Evolutionary conservation across 1,140 invertebrate species (phyloP).

Genomic region (Calliopsis andreniformis): DNA sequence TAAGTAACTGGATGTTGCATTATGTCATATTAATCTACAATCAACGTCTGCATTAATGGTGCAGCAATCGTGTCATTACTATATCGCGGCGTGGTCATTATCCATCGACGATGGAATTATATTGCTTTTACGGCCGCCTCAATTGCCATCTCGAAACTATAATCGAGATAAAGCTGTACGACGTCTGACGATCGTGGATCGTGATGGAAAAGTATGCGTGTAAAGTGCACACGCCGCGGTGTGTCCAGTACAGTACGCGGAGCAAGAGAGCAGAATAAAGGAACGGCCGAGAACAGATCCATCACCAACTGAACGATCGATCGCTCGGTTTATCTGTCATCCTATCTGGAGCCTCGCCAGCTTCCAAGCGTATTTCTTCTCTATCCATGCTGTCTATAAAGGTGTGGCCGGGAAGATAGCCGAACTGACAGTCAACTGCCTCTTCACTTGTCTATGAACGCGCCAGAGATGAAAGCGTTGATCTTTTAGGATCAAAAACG

Average conservation of each 20-base stretch:
- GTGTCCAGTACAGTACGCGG: neutral
- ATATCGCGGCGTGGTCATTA: conserved; percentile 42
- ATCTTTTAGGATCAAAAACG: neutral
- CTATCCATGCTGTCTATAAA: conserved; percentile 37
- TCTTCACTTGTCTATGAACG: conserved; percentile 20
- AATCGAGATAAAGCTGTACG: conserved; percentile 59
- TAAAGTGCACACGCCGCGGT: conserved; percentile 50
- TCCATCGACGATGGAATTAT: conserved; percentile 29
- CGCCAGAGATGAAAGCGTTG: conserved; percentile 5
- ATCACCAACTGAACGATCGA: conserved; percentile 63
- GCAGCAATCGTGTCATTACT: conserved; percentile 44
- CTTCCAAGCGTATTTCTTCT: conserved; percentile 11
- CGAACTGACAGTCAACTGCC: conserved; percentile 50
- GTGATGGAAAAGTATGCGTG: conserved; percentile 55
- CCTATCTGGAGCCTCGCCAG: conserved; percentile 53
- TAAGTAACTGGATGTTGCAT: conserved; percentile 17
- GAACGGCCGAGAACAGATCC: conserved; percentile 63
- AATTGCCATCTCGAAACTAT: conserved; percentile 48
- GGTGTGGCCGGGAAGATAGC: conserved; percentile 54
- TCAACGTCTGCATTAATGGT: conserved; percentile 32
- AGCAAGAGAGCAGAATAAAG: conserved; percentile 31
- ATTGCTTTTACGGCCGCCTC: conserved; percentile 43
- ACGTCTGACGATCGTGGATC: conserved; percentile 31
- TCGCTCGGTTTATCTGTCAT: conserved; percentile 62
- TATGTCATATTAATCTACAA: conserved; percentile 52